phyloP scores from a whole-genome alignment of 2,113 vertebrate species.

The Picathartes gymnocephalus region DNA sequence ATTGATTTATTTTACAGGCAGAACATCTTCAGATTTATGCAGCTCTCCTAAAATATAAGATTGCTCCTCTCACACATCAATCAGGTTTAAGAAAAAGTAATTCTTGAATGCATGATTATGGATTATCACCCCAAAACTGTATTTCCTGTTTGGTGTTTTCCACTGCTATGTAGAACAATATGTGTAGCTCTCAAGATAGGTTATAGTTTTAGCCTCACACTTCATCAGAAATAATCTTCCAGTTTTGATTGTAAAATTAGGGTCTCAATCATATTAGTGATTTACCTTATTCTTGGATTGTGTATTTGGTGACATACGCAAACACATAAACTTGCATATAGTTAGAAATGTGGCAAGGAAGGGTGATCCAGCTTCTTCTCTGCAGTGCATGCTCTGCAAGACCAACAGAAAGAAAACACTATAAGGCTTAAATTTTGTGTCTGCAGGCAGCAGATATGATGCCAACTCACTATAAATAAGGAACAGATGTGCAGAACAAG shows the following conservation, averaged over 20 bases:
- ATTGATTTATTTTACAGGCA: not conserved
- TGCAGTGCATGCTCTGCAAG: not conserved
- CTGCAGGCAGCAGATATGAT: not conserved
- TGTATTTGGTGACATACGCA: not conserved
- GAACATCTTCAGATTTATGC: not conserved
- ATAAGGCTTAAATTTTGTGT: not conserved
- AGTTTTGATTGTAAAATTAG: not conserved
- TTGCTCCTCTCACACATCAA: not conserved
- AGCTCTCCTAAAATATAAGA: not conserved
- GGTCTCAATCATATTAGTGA: not conserved
- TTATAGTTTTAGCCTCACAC: not conserved
- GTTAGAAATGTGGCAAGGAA: not conserved
- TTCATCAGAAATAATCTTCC: not conserved
- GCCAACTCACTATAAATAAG: not conserved
- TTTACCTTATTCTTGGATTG: not conserved
- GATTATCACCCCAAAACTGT: fast-evolving
- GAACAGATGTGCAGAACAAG: not conserved
- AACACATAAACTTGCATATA: not conserved
- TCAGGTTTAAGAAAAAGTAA: not conserved
- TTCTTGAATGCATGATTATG: not conserved
- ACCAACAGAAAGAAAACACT: not conserved
- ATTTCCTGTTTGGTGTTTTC: not conserved
- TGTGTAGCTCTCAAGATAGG: not conserved
- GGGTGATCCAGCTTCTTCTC: not conserved
- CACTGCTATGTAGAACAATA: not conserved